Percentiles rank a stretch among this genome's conserved stretches.
These are phyloP conservation scores for Myxocyprinus asiaticus DNA, from an alignment of 2,113 vertebrate species.

Conservation along the genomic window DNA sequence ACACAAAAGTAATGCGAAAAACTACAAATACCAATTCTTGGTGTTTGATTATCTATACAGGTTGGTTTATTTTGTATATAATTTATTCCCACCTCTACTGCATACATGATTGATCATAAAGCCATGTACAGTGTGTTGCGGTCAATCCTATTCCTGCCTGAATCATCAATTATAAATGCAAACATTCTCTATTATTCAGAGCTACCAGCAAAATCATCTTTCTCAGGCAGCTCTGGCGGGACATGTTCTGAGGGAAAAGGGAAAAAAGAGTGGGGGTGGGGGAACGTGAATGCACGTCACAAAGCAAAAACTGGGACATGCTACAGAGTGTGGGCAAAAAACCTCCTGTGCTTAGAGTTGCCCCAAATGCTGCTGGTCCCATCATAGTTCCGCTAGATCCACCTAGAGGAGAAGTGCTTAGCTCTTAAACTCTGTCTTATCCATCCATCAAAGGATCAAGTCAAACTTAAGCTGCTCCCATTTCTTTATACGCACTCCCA, in stretches of 20 bases:
- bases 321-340: conserved; percentile 15
- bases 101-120: background rate
- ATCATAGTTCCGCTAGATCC: background rate
- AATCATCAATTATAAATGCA: conserved; percentile 50
- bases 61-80: too few species aligned
- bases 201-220: conserved; percentile 42
- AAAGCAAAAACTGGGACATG: conserved; percentile 46
- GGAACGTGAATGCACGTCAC: conserved; percentile 23
- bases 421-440: too few species aligned
- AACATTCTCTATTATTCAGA: conserved; percentile 48
- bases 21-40: too few species aligned
- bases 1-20: too few species aligned
- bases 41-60: too few species aligned
- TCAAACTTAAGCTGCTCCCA: too few species aligned
- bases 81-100: too few species aligned
- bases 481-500: too few species aligned
- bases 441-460: too few species aligned
- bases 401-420: too few species aligned
- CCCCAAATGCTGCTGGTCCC: conserved; percentile 15
- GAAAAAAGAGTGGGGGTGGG: background rate
- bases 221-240: conserved; percentile 26
- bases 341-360: background rate
- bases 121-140: background rate
- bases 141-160: conserved; percentile 18
- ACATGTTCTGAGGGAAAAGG: conserved; percentile 4